Percentiles rank a stretch among this genome's conserved stretches.
Conservation (phyloP, 2,797 vertebrate species). For the Crax fasciolata region DNA sequence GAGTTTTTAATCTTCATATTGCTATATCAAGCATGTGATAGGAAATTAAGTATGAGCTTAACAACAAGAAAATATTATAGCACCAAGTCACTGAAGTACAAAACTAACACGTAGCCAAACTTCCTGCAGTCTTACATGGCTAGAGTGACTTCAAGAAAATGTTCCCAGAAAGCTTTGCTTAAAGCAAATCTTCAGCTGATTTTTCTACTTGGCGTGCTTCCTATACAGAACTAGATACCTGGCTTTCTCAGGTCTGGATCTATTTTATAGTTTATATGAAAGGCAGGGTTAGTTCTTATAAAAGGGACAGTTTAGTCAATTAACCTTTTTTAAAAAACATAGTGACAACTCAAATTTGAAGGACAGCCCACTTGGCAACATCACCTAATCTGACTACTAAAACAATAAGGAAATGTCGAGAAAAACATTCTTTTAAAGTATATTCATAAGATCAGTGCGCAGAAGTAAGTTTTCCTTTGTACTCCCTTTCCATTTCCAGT, state of each 20-base stretch:
- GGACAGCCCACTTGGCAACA: neutral
- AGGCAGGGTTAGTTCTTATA: neutral
- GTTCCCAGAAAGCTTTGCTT: neutral
- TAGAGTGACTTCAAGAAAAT: conserved; percentile 27
- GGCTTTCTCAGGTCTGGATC: neutral
- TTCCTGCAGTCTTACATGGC: neutral
- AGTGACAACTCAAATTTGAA: neutral
- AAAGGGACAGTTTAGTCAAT: neutral
- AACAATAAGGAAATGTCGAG: neutral
- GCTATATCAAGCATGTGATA: neutral
- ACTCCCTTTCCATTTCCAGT: neutral
- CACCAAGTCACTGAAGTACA: neutral
- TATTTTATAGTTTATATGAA: neutral
- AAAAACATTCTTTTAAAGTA: neutral
- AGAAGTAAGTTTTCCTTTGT: neutral
- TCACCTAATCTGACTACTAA: neutral
- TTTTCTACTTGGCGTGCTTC: neutral
- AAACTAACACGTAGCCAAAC: neutral
- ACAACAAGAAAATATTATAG: conserved; percentile 22
- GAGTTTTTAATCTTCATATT: neutral
- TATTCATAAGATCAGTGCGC: neutral
- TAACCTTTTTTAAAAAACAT: neutral
- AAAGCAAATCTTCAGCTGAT: neutral
- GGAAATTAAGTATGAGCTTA: neutral
- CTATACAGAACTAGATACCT: neutral